Conservation (phyloP, 2,113 vertebrate species). For the Pholis gunnellus region DNA sequence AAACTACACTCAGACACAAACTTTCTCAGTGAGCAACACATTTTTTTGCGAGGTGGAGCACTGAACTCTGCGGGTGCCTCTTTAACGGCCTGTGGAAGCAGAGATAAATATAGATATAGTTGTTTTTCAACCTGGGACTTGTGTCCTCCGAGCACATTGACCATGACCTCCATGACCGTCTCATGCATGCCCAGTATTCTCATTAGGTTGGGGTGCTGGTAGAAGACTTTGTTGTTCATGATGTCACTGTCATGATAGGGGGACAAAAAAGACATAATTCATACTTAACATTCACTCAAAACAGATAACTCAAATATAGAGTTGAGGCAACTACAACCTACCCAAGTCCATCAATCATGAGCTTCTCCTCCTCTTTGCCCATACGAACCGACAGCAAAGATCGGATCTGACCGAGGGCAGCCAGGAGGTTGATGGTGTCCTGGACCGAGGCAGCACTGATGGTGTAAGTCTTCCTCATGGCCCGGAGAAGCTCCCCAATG, state of each 20-base stretch:
- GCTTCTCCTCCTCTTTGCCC: constrained; percentile 97
- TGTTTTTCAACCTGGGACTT: constrained; percentile 89
- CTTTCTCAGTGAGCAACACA: background rate
- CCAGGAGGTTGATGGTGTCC: constrained; percentile 94
- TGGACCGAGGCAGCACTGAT: constrained; percentile 94
- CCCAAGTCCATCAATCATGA: constrained; percentile 98
- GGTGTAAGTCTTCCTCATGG: constrained; percentile 95
- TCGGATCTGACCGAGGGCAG: constrained; percentile 95
- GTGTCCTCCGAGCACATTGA: constrained; percentile 96
- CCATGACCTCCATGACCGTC: constrained; percentile 99
- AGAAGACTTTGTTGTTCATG: constrained; percentile 99
- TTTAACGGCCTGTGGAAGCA: background rate
- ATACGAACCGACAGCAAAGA: constrained; percentile 97
- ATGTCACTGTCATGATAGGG: constrained; percentile 88
- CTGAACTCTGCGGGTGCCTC: background rate
- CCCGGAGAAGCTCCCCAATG: constrained; percentile 94
- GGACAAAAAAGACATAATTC: background rate
- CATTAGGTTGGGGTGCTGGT: constrained; percentile 99
- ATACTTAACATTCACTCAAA: background rate
- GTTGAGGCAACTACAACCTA: constrained; percentile 68
- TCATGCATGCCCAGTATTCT: constrained; percentile 98
- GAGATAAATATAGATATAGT: constrained; percentile 6
- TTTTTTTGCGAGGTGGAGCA: background rate
- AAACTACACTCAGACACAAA: background rate
- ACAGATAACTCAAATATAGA: background rate